Base-by-base conservation (phyloP, 2,888 invertebrate genomes). In the Eupeodes latifasciatus region DNA sequence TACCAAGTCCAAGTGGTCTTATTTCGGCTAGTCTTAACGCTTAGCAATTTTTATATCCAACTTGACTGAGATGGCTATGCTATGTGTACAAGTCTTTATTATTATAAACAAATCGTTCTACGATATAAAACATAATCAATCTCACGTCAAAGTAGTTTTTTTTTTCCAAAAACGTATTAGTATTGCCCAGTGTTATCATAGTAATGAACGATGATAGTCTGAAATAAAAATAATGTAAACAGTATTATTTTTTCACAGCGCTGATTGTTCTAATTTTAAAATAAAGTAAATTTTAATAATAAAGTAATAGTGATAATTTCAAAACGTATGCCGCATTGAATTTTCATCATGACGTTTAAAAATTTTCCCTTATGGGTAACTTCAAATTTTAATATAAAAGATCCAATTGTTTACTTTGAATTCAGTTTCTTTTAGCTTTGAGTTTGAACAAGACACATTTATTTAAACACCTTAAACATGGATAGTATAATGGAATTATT, bases 401-500 rank as follows among this genome's bases (percentile, higher is more conserved):
- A 19, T 27, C n/a, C 0, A 67, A 36, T 47, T 5, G n/a, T 51
- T 67, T 11, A 34, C n/a, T 51, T 10, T 11, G 5, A 51, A 34
- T 27, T 67, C 11, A 67, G 67, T 67, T 49, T 51, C 5, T n/a
- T 49, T 34, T 1, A 10, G 27, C 47, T 27, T 66, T 14, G 19
- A 64, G 19, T 55, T 64, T 12, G 71, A 75, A 7, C 4, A 49
- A 40, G 71, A 64, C 14, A 0, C 11, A 4, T 27, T 27, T 57
- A 67, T 62, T 51, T 34, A 11, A 80, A 7, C 10, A 51, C 6
- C 27, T 6, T 10, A 12, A 85, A 66, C 19, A 91, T 92, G 91
- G 91, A 92, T 36, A 90, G 93, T 51, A 94, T 51, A 94, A 96
- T 90, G 94, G 94, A 66, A 95, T 97, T 84, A 95, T 97, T 16